These are phyloP conservation scores for Calephelis perditalis DNA, from an alignment of 2,888 invertebrate genomes.

Conservation along the genomic window DNA sequence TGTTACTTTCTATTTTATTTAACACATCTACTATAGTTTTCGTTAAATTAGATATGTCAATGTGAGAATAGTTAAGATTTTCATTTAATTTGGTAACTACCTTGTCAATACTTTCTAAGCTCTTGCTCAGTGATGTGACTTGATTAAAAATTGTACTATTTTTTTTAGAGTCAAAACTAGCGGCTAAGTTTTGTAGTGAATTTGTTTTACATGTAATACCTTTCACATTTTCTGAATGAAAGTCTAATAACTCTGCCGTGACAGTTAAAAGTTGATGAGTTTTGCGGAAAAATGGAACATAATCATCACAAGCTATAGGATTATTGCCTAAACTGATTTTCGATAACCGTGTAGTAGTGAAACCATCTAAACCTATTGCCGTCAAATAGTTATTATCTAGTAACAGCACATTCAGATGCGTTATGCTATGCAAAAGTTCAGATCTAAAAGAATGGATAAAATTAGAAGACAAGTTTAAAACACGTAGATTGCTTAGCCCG, in stretches of 20 bases:
- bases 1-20: neutral
- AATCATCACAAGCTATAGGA: neutral
- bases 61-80: neutral
- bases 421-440: neutral
- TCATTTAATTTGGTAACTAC: neutral
- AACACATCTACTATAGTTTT: neutral
- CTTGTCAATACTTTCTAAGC: neutral
- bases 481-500: neutral
- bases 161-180: no score
- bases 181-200: no score
- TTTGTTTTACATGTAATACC: no score
- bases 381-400: neutral
- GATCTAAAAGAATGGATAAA: neutral
- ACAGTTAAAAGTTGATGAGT: no score
- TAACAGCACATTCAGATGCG: neutral
- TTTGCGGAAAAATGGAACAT: neutral
- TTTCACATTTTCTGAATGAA: no score
- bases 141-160: no score
- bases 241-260: no score
- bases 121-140: neutral
- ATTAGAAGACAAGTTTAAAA: neutral
- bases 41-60: neutral
- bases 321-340: neutral
- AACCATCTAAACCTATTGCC: neutral
- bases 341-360: neutral